A percentile compares a stretch with the other conserved stretches of the same genome.
phyloP scores from a whole-genome alignment of 2,888 invertebrate genomes.

The Tanaodytes sp. region DNA sequence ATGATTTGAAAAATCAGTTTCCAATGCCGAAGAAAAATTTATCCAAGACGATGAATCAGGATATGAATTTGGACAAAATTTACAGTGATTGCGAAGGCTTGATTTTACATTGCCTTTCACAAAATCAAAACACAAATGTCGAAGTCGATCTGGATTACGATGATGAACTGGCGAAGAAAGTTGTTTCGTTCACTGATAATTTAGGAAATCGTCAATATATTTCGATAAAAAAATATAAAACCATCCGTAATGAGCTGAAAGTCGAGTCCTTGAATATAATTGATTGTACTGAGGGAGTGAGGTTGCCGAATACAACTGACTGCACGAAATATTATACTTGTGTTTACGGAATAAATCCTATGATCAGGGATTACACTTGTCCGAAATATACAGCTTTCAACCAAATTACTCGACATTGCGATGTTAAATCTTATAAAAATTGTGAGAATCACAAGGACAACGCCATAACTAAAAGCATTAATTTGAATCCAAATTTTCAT shows the following conservation, averaged over 20 bases:
- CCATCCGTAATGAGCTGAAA: constrained; percentile 53
- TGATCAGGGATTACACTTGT: constrained; percentile 73
- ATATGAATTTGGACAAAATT: neutral
- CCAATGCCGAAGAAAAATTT: neutral
- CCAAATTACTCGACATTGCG: constrained; percentile 72
- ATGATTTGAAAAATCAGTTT: constrained; percentile 19
- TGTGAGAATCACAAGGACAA: constrained; percentile 20
- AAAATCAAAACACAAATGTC: neutral
- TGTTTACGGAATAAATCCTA: constrained; percentile 63
- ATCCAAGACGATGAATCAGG: neutral
- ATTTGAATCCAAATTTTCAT: constrained; percentile 1
- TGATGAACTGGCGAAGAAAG: constrained; percentile 17
- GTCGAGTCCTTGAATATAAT: constrained; percentile 65
- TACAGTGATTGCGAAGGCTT: constrained; percentile 7
- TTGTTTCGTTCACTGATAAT: constrained; percentile 58
- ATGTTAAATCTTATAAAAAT: constrained; percentile 69
- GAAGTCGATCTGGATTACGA: constrained; percentile 9
- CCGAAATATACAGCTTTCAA: constrained; percentile 75
- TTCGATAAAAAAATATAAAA: constrained; percentile 60
- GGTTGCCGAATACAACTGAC: constrained; percentile 74
- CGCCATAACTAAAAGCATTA: constrained; percentile 5
- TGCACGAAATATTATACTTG: constrained; percentile 75
- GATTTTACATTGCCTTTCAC: constrained; percentile 15
- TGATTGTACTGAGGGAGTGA: constrained; percentile 72
- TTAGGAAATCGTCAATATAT: constrained; percentile 60